Percentiles rank a stretch among this genome's conserved stretches.
Conservation (phyloP, 2,888 invertebrate genomes). For the Spodoptera picta region DNA sequence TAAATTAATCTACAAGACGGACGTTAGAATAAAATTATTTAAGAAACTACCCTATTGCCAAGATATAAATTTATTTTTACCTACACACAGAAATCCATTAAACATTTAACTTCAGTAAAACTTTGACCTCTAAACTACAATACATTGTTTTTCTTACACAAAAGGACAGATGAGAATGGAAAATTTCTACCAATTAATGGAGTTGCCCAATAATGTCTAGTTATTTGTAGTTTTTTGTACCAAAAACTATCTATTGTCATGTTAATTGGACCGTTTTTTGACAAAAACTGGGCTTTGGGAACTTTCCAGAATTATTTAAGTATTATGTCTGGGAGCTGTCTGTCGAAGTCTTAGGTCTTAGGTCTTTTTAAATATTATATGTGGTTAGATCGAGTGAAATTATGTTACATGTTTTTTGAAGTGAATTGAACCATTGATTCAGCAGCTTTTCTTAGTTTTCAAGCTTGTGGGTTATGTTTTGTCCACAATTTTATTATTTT, state of each 20-base stretch:
- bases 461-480: no score
- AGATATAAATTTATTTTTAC: no score
- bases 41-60: no score
- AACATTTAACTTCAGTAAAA: conserved; percentile 1
- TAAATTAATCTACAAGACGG: no score
- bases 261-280: conserved; percentile 41
- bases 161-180: conserved; percentile 22
- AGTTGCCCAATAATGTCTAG: conserved; percentile 36
- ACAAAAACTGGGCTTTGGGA: conserved; percentile 16
- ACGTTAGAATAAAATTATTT: no score
- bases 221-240: conserved; percentile 13
- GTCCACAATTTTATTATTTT: no score
- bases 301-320: conserved; percentile 13
- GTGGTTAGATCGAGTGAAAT: no score
- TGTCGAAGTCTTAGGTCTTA: not conserved
- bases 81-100: conserved; percentile 5
- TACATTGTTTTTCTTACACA: conserved; percentile 22
- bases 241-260: conserved; percentile 34
- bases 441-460: no score
- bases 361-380: no score
- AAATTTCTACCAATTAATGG: conserved; percentile 23
- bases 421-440: no score
- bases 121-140: conserved; percentile 13
- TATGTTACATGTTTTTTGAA: not conserved
- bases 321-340: conserved; percentile 13